Evolutionary conservation across 2,797 vertebrate genomes (phyloP).

Genomic region (Sebastes hubbsi): DNA sequence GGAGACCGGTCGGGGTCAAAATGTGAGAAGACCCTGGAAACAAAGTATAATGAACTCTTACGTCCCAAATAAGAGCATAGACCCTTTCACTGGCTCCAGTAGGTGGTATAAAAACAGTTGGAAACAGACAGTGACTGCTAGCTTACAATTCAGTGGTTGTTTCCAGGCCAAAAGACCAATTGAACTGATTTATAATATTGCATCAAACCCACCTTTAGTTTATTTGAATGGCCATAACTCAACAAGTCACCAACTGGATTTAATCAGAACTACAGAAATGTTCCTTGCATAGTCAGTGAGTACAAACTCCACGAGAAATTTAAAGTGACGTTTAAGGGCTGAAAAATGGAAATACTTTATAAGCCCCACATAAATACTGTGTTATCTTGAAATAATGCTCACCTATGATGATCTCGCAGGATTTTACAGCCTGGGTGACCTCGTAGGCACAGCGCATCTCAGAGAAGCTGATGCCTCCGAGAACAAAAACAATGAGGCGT

Average conservation of each 20-base stretch:
- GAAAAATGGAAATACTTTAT: not conserved
- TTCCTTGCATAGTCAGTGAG: not conserved
- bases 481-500: slow-evolving; percentile 92
- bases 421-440: slow-evolving; percentile 88
- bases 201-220: not conserved
- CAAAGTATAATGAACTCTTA: slow-evolving; percentile 1
- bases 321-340: not conserved
- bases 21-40: slow-evolving; percentile 92
- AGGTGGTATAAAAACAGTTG: slow-evolving; percentile 10
- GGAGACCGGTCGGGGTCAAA: slow-evolving; percentile 89
- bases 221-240: not conserved
- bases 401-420: slow-evolving; percentile 96
- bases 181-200: not conserved
- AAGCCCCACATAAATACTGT: not conserved
- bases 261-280: not conserved
- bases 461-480: slow-evolving; percentile 91
- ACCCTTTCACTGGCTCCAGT: not conserved
- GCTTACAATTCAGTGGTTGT: not conserved
- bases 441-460: slow-evolving; percentile 96
- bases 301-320: not conserved
- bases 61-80: not conserved
- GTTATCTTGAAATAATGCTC: slow-evolving; percentile 49
- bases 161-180: not conserved
- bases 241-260: not conserved
- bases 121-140: not conserved